Conservation (phyloP, 2,888 invertebrate genomes). For the Caenorhabditis japonica region DNA sequence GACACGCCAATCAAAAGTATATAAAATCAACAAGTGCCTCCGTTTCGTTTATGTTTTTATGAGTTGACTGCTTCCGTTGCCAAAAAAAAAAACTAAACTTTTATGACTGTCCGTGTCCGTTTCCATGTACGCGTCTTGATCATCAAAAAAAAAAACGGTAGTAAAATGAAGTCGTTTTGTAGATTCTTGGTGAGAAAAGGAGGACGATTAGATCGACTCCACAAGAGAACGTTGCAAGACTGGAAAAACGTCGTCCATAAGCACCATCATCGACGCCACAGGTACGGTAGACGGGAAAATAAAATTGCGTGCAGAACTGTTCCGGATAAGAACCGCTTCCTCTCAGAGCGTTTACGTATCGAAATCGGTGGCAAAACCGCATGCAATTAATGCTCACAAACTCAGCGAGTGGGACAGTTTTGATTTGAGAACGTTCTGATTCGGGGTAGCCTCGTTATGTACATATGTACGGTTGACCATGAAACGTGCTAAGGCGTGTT, state of each 20-base stretch:
- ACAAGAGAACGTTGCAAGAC: slow-evolving; percentile 59
- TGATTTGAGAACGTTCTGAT: too few species aligned
- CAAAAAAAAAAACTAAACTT: slow-evolving; percentile 47
- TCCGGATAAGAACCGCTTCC: too few species aligned
- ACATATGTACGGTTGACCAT: too few species aligned
- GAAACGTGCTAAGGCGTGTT: slow-evolving; percentile 12
- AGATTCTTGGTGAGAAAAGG: slow-evolving; percentile 63
- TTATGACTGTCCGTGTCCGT: slow-evolving; percentile 36
- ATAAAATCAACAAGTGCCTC: slow-evolving; percentile 29
- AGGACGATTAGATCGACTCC: slow-evolving; percentile 61
- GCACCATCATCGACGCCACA: slow-evolving; percentile 55
- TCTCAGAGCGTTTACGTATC: too few species aligned
- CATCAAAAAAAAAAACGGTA: slow-evolving; percentile 41
- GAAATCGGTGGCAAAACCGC: too few species aligned
- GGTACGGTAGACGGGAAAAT: too few species aligned
- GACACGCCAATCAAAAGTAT: slow-evolving; percentile 17
- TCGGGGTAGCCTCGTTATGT: too few species aligned
- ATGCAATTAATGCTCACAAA: too few species aligned
- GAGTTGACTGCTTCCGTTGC: slow-evolving; percentile 38
- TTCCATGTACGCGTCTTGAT: slow-evolving; percentile 27
- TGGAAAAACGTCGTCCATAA: slow-evolving; percentile 60
- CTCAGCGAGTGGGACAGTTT: too few species aligned
- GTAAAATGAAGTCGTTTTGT: slow-evolving; percentile 44
- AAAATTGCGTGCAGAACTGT: too few species aligned
- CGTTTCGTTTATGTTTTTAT: too few species aligned